These are phyloP conservation scores for Proctacanthus coquilletti DNA, from an alignment of 1,140 invertebrate species.

Conservation along the genomic window DNA sequence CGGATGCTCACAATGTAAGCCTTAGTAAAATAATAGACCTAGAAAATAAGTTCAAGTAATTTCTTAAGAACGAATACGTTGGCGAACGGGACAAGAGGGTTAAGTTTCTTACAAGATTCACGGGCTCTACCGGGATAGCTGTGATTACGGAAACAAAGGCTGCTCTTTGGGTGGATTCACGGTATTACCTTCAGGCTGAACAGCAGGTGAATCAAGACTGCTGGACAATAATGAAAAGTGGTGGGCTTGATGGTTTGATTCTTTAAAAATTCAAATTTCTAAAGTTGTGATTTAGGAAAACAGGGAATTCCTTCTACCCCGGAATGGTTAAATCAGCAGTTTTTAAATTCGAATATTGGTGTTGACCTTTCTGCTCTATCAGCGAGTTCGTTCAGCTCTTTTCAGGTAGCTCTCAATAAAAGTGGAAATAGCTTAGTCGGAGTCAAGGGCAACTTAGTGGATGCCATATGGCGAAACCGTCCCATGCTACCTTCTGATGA, in stretches of 20 bases:
- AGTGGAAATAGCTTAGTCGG: not conserved
- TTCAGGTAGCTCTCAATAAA: not conserved
- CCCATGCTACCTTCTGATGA: not conserved
- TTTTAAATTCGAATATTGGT: not conserved
- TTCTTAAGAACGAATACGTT: not conserved
- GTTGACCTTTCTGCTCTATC: not conserved
- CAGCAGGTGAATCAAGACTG: not conserved
- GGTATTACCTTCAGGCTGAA: not conserved
- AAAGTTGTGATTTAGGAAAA: not conserved
- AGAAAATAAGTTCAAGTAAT: not conserved
- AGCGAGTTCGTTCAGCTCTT: not conserved
- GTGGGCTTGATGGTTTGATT: not conserved
- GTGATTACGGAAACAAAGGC: not conserved
- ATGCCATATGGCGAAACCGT: not conserved
- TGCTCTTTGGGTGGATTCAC: not conserved
- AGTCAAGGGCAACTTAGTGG: not conserved
- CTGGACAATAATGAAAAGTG: not conserved
- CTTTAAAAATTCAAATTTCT: not conserved
- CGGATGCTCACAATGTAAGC: not conserved
- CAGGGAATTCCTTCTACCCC: not conserved
- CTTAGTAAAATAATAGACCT: not conserved
- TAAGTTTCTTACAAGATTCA: not conserved
- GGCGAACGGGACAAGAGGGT: not conserved
- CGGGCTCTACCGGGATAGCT: not conserved
- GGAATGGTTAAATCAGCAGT: not conserved